Percentiles rank a stretch among this genome's conserved stretches.
phyloP scores from a whole-genome alignment of 2,113 vertebrate species.

The Ivindomyrus marchei region DNA sequence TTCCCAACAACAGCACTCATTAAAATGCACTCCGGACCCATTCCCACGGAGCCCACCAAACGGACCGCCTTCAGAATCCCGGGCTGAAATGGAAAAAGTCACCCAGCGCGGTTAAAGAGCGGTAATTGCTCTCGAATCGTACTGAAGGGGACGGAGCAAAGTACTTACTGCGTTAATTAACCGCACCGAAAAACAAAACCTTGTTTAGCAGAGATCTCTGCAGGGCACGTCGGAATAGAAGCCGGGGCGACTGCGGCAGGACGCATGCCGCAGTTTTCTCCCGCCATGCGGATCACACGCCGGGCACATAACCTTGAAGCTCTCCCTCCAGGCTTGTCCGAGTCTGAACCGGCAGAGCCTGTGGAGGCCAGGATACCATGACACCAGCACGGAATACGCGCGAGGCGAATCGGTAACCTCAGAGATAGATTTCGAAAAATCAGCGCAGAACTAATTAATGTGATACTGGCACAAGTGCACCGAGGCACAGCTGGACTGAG shows the following conservation, averaged over 20 bases:
- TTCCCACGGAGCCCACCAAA: not conserved
- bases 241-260: not conserved
- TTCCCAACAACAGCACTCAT: slow-evolving; percentile 12
- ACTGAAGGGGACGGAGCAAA: not conserved
- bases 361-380: slow-evolving; percentile 12
- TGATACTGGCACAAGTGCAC: slow-evolving; percentile 20
- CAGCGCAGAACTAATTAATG: slow-evolving; percentile 27
- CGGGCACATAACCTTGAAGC: slow-evolving; percentile 22
- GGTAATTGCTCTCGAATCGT: not conserved
- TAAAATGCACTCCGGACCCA: not conserved
- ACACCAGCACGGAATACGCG: slow-evolving; percentile 17
- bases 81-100: not conserved
- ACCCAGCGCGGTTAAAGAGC: not conserved
- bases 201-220: not conserved
- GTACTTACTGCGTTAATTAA: not conserved
- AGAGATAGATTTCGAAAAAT: slow-evolving; percentile 3
- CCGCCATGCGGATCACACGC: not conserved
- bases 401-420: slow-evolving; percentile 15
- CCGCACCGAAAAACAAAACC: not conserved
- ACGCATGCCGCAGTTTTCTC: not conserved
- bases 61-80: not conserved
- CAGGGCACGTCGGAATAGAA: not conserved
- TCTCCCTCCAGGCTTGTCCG: slow-evolving; percentile 12
- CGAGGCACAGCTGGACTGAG: not conserved
- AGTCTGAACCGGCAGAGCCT: slow-evolving; percentile 19